Percentiles rank a stretch among this genome's conserved stretches.
Conservation (phyloP, 2,888 invertebrate genomes). For the Busseola fusca region DNA sequence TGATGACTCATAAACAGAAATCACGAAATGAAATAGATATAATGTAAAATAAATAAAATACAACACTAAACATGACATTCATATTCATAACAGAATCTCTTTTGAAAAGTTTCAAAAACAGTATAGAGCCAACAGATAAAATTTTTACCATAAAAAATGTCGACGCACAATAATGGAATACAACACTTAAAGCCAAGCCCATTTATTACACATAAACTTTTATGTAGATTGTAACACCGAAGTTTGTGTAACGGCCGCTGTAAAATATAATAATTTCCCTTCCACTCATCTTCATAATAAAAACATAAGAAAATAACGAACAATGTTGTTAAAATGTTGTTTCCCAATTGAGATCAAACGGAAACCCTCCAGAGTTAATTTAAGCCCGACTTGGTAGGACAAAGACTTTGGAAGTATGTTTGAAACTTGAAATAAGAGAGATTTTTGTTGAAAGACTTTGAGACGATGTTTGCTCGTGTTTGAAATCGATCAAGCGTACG, state of each 20-base stretch:
- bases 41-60: conserved; percentile 7
- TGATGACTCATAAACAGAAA: neutral
- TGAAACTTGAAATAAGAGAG: conserved; percentile 21
- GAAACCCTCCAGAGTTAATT: conserved; percentile 35
- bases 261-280: conserved; percentile 57
- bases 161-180: conserved; percentile 56
- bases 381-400: conserved; percentile 27
- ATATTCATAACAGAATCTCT: conserved; percentile 16
- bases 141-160: conserved; percentile 57
- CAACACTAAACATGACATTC: conserved; percentile 13
- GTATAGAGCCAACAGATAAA: conserved; percentile 38
- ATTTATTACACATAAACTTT: conserved; percentile 69
- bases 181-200: conserved; percentile 61
- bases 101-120: conserved; percentile 33
- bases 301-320: conserved; percentile 24
- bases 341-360: conserved; percentile 41
- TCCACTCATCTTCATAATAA: conserved; percentile 37
- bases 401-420: conserved; percentile 39
- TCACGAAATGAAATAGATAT: neutral
- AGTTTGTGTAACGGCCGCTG: conserved; percentile 57
- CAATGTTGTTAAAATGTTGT: conserved; percentile 32
- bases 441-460: conserved; percentile 38
- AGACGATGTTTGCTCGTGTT: conserved; percentile 31
- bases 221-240: conserved; percentile 63
- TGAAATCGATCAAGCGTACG: conserved; percentile 29